Base-by-base conservation (phyloP, 2,888 invertebrate species). In the Caenorhabditis wallacei region DNA sequence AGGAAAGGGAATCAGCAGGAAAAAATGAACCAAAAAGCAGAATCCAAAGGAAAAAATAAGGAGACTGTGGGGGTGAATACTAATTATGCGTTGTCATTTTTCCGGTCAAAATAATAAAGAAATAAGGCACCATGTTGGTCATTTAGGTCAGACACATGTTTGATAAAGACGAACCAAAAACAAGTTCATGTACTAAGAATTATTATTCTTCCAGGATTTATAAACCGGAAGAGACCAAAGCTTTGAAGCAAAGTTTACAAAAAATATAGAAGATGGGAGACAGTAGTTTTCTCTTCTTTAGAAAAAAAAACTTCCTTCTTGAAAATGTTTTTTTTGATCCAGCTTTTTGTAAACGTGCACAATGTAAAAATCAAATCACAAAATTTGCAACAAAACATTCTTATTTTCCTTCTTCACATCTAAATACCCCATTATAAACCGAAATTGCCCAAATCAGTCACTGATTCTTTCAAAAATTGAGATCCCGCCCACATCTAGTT, bases 61-160 rank as follows among this genome's bases (percentile, higher is more conserved):
- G 24, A 22, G 48, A 40, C 11, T 35, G 51, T 51, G 51, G 51
- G 68, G 40, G 68, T 35, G 51, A 51, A 53, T 68, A 40, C 53
- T 40, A 53, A 54, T 53, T 64, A 51, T 35, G 48, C 35, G 48
- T 51, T 51, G 11, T 35, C 51, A 30, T 51, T 64, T 26, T 64
- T 64, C 64, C 64, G 48, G 64, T 64, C 48, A 64, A 64, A 64
- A 64, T 64, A 64, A 48, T 64, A 51, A 37, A 61, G 7, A 26
- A 63, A 46, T 51, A 64, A 64, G 51, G 24, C 61, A 61, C 40
- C 61, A 61, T 43, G 22, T 26, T 61, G 61, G 61, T 61, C 61
- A 61, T 5, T 61, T 16, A n/a, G 61, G 43, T 43, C 61, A 61
- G 13, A 5, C 46, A 48, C 46, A 18, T 18, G 46, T 18, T 13